Evolutionary conservation across 2,113 vertebrate genomes (phyloP), one percentile per base, ranked within the genome.

Genomic region (Eolophus roseicapilla): DNA sequence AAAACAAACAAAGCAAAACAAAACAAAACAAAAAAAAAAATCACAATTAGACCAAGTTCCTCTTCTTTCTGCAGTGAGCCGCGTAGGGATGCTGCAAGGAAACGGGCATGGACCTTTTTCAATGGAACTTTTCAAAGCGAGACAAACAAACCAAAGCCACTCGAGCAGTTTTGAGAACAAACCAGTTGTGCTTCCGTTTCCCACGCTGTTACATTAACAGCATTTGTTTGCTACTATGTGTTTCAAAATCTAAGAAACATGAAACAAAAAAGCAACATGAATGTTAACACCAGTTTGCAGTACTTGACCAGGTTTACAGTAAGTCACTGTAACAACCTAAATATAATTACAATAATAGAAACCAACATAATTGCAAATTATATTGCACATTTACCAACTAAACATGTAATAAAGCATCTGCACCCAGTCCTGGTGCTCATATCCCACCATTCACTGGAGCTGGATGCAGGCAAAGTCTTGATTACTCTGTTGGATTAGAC

Each of bases 1-100:
- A 14, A 41, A 41, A 41, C 41, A 41, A 41, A 41, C 41, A 41
- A 41, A 41, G 5, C n/a, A n/a, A n/a, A n/a, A n/a, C n/a, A n/a
- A 41, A 41, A 41, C 11, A 41, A 41, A 39, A 10, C 13, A 55
- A 31, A 17, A 46, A 57, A 33, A 52, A 44, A 28, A 59, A 35
- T 16, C 57, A 31, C 4, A 35, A 29, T 57, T 31, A 85, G 47
- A 49, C 23, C 55, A 44, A 44, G 37, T 57, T 85, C 6, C 13
- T 49, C 17, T 20, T 57, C 43, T 50, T 69, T 24, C 37, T 35
- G 15, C 21, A 63, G 28, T 4, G 10, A 85, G 35, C 1, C 2
- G 37, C 37, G 20, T 33, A 37, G 25, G 13, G 27, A 29, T 57
- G 33, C 21, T 1, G 1, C 19, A 35, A 1, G 1, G n/a, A 29